Base-by-base conservation (phyloP, 1,140 invertebrate genomes). In the Formica exsecta region DNA sequence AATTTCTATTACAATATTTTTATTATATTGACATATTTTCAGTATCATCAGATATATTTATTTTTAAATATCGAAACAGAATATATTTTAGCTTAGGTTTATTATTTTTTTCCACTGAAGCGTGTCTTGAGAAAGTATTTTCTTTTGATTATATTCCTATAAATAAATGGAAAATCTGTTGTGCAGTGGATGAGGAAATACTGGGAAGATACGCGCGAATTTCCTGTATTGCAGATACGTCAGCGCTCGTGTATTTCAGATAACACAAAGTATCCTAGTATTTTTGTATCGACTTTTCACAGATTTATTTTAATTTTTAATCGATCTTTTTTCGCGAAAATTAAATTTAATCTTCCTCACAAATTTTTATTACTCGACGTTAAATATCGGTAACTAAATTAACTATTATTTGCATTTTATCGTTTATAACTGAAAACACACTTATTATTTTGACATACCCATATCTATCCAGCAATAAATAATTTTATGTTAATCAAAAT, bases 111-210 rank as follows among this genome's bases (percentile, higher is more conserved):
- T 66, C 29, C 19, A 51, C 1, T 79, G n/a, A 8, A 79, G 41
- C 38, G 38, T 51, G 32, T 68, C 32, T 36, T 68, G 13, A 48
- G n/a, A 25, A 54, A 79, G 38, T n/a, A 68, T 66, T 79, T 51
- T 25, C 29, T 36, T 68, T 79, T 68, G 62, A 79, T 79, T 79
- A 79, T 68, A 68, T 51, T 16, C 4, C 2, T 68, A 79, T 68
- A 79, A 77, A 77, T 65, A 77, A 61, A 76, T 29, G 62, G 5
- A 76, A 61, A 38, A 61, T 41, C 13, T 61, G 16, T 62, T 76
- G 25, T 76, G 13, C 22, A 38, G 8, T 41, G 22, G 29, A 76
- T 5, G 13, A 66, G 1, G 9, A 51, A 68, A 68, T 51, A 36
- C 8, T 41, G 2, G 13, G 13, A 25, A 51, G 22, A 51, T 3